Percentiles rank a stretch among this genome's conserved stretches.
phyloP scores from a whole-genome alignment of 2,797 vertebrate species.

The Prionace glauca region DNA sequence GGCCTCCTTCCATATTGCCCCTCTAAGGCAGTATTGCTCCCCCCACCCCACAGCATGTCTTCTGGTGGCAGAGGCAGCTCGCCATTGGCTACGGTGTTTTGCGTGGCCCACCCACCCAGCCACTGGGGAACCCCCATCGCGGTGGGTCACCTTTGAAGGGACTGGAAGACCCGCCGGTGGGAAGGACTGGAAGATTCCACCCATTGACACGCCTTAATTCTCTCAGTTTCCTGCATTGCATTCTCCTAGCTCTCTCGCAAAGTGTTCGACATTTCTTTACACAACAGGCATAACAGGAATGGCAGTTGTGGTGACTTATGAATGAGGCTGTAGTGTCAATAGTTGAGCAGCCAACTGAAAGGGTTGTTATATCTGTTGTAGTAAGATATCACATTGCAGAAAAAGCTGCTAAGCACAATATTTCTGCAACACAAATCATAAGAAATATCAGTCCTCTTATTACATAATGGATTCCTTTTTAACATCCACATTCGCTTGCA shows the following conservation, averaged over 20 bases:
- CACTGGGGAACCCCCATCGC: too few species aligned
- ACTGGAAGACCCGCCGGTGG: too few species aligned
- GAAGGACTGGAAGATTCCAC: neutral
- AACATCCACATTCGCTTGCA: neutral
- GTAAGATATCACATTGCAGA: neutral
- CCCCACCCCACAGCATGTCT: too few species aligned
- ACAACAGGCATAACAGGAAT: neutral
- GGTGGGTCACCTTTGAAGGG: too few species aligned
- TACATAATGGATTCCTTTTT: slow-evolving; percentile 9
- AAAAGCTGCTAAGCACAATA: neutral
- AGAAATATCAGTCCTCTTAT: neutral
- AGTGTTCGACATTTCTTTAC: too few species aligned
- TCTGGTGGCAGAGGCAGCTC: too few species aligned
- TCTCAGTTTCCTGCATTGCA: neutral
- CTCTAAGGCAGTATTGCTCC: too few species aligned
- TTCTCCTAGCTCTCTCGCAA: neutral
- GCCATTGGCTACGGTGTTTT: too few species aligned
- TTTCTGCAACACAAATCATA: neutral
- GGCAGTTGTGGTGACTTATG: neutral
- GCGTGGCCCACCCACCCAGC: too few species aligned
- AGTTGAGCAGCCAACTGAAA: too few species aligned
- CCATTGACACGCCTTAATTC: too few species aligned
- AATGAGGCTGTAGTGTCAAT: neutral
- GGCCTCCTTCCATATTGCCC: too few species aligned
- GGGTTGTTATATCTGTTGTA: neutral